These are phyloP conservation scores for Liasis olivaceus DNA, from an alignment of 2,797 vertebrate genomes.

Conservation along the genomic window DNA sequence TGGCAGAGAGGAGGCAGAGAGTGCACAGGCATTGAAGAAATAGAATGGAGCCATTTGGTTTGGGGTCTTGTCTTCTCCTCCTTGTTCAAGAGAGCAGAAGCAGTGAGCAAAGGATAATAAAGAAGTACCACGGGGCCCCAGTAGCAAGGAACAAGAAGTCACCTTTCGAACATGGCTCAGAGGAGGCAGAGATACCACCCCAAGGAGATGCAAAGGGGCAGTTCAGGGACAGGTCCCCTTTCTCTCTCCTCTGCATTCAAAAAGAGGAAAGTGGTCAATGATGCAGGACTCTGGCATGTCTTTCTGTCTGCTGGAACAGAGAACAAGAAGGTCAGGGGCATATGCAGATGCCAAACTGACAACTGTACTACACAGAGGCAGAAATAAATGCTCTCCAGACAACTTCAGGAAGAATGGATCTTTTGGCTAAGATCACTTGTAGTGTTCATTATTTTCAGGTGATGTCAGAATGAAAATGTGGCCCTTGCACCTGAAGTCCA, in stretches of 20 bases:
- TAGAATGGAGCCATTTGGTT: too few species aligned
- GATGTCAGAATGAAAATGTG: neutral
- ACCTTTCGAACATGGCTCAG: neutral
- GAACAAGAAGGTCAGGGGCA: neutral
- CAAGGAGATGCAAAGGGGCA: neutral
- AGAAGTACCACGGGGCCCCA: neutral
- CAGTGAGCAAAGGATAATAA: neutral
- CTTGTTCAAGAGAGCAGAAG: neutral
- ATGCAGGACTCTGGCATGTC: neutral
- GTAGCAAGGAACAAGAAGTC: neutral
- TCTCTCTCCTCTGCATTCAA: neutral
- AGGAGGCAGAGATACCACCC: neutral
- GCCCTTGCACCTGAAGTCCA: neutral
- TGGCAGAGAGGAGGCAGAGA: too few species aligned
- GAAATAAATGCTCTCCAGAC: neutral
- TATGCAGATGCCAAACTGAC: neutral
- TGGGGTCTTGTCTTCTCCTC: too few species aligned
- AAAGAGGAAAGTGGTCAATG: neutral
- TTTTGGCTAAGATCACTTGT: neutral
- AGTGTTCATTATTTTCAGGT: neutral
- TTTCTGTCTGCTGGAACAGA: neutral
- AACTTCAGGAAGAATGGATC: neutral
- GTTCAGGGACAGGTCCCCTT: neutral
- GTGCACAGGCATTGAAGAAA: too few species aligned
- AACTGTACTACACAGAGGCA: neutral